These are phyloP conservation scores for Acholoe squamosa DNA, from an alignment of 2,888 invertebrate genomes.

Conservation along the genomic window DNA sequence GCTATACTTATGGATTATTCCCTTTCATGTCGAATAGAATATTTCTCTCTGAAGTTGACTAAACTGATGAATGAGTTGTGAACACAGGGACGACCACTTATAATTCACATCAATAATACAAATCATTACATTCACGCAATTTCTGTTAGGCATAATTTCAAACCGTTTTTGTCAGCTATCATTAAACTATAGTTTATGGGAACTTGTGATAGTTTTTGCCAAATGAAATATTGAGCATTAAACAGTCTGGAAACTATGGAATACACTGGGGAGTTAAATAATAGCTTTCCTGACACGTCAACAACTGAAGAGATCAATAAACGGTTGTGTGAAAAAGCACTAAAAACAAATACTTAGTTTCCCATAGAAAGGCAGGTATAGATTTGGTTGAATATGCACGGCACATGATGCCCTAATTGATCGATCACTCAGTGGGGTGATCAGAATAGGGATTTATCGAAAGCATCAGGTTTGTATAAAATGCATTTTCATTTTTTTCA, in stretches of 20 bases:
- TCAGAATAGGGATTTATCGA: neutral
- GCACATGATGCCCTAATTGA: slow-evolving; percentile 25
- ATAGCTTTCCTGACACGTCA: neutral
- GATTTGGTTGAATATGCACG: neutral
- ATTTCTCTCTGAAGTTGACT: no score
- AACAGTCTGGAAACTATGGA: neutral
- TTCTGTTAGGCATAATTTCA: slow-evolving; percentile 4
- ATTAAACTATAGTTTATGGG: neutral
- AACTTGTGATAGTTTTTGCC: neutral
- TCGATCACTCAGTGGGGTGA: neutral
- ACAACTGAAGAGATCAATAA: neutral
- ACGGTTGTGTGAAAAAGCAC: neutral
- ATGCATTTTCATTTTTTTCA: neutral
- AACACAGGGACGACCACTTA: no score
- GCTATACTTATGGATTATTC: no score
- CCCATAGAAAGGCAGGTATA: neutral
- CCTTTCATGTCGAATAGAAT: no score
- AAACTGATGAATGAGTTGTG: no score
- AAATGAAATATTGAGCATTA: slow-evolving; percentile 3
- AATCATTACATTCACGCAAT: neutral
- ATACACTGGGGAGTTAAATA: slow-evolving; percentile 16
- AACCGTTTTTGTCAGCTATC: neutral
- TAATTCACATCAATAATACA: neutral
- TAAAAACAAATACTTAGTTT: neutral
- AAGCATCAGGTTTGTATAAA: neutral